Evolutionary conservation across 2,888 invertebrate species (phyloP).

Genomic region (Nomada flava): DNA sequence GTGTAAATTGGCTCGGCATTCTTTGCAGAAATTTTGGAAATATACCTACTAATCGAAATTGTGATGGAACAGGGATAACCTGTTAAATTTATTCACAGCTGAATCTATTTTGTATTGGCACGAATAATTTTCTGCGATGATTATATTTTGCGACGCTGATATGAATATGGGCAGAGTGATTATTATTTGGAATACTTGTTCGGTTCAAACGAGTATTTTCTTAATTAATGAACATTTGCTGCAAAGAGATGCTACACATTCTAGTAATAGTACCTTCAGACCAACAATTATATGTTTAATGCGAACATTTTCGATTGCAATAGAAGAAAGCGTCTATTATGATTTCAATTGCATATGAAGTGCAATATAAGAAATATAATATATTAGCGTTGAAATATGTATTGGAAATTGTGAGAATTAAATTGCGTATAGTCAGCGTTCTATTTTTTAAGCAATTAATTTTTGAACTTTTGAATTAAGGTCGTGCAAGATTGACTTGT

Average conservation of each 20-base stretch:
- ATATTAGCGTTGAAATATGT: too few relatives aligned
- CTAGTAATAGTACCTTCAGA: too few relatives aligned
- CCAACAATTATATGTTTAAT: too few relatives aligned
- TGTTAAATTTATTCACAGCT: not conserved
- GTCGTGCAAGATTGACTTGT: constrained; percentile 93
- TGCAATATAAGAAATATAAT: too few relatives aligned
- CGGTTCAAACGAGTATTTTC: not conserved
- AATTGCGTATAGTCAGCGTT: too few relatives aligned
- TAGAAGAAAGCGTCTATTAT: too few relatives aligned
- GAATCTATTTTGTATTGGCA: not conserved
- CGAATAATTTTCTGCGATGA: not conserved
- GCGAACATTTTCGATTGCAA: too few relatives aligned
- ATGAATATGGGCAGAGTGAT: not conserved
- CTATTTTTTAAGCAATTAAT: too few relatives aligned
- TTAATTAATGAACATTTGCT: not conserved
- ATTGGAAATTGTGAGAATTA: too few relatives aligned
- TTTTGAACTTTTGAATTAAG: constrained; percentile 67
- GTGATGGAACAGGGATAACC: not conserved
- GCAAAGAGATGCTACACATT: too few relatives aligned
- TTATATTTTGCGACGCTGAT: not conserved
- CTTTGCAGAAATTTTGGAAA: not conserved
- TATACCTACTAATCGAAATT: not conserved
- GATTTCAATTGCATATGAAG: too few relatives aligned
- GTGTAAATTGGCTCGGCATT: not conserved
- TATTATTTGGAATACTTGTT: not conserved